These are phyloP conservation scores for Philopedon plagiatum DNA, from an alignment of 2,888 invertebrate genomes.

Conservation along the genomic window DNA sequence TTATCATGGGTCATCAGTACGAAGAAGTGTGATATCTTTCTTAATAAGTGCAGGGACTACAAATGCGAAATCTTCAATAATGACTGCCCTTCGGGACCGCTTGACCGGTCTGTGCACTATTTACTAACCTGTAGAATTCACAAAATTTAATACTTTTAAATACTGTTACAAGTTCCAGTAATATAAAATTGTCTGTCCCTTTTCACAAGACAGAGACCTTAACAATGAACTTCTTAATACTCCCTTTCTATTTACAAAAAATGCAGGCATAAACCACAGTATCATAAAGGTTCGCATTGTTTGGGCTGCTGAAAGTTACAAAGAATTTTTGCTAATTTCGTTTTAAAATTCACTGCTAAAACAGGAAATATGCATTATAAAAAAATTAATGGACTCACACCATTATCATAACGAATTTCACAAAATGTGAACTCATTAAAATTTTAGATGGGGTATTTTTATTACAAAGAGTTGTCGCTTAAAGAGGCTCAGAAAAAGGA, in stretches of 20 bases:
- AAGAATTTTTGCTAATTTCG: constrained; percentile 7
- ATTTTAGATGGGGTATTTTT: constrained; percentile 21
- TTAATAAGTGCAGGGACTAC: no score
- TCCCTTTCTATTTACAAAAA: neutral
- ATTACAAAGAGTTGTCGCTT: constrained; percentile 7
- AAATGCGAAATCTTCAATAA: no score
- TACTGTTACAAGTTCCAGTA: no score
- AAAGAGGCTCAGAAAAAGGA: neutral
- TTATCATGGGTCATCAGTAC: no score
- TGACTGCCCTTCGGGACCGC: no score
- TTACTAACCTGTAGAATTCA: no score
- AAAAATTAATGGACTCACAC: constrained; percentile 20
- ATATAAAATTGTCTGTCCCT: no score
- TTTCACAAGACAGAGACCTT: no score
- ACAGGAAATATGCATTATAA: constrained; percentile 8
- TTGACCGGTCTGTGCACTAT: no score
- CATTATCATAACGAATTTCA: constrained; percentile 23
- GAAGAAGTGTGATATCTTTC: no score
- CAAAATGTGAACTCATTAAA: constrained; percentile 29
- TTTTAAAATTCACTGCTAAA: constrained; percentile 12
- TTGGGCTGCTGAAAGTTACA: neutral
- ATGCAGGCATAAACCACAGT: neutral
- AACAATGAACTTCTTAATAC: no score
- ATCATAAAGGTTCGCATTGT: neutral
- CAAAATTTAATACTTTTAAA: no score